Evolutionary conservation across 1,140 invertebrate species (phyloP).

Genomic region (Drosophila arawakana): DNA sequence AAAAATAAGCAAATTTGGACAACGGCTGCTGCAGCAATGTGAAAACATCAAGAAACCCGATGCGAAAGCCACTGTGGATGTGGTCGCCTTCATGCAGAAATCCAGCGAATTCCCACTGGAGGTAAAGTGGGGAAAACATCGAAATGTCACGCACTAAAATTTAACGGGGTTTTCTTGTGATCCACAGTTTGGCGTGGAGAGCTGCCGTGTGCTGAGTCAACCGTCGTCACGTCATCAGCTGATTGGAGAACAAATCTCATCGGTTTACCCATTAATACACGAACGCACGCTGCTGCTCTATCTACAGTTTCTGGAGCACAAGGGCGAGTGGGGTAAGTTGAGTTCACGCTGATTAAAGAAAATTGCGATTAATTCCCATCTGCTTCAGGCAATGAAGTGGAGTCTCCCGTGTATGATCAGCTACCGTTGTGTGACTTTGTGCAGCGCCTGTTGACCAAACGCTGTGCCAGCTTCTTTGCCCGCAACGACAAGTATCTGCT

Average conservation of each 20-base stretch:
- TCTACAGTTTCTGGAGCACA: conserved; percentile 75
- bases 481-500: conserved; percentile 84
- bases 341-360: not conserved
- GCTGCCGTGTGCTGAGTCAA: conserved; percentile 54
- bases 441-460: conserved; percentile 85
- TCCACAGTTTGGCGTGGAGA: conserved; percentile 57
- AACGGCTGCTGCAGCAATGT: conserved; percentile 40
- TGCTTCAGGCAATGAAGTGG: conserved; percentile 58
- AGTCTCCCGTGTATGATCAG: conserved; percentile 54
- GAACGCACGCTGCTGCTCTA: conserved; percentile 75
- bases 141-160: too few species aligned
- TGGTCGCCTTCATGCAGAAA: conserved; percentile 7
- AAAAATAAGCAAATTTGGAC: conserved; percentile 42
- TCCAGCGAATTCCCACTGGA: conserved; percentile 51
- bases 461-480: conserved; percentile 85
- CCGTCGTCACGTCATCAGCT: not conserved
- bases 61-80: not conserved
- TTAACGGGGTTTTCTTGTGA: too few species aligned
- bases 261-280: conserved; percentile 76
- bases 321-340: conserved; percentile 65
- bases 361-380: not conserved
- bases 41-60: conserved; percentile 30
- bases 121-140: not conserved
- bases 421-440: conserved; percentile 84
- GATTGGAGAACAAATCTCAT: conserved; percentile 53